A percentile compares a stretch with the other conserved stretches of the same genome.
Evolutionary conservation across 1,140 invertebrate genomes (phyloP).

Genomic region (Calliopsis andreniformis): DNA sequence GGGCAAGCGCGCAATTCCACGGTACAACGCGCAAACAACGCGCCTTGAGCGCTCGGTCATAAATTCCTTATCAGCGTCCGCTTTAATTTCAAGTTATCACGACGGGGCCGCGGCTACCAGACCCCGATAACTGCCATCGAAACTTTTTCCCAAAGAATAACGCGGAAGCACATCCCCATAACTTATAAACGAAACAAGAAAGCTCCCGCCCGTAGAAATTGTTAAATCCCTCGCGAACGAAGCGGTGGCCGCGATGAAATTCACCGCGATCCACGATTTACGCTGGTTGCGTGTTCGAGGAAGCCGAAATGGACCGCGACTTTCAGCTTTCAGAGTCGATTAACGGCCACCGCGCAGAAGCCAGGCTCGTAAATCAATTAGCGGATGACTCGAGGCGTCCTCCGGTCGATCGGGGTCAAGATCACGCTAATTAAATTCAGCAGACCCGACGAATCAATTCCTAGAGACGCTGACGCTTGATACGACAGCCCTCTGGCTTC

Average conservation of each 20-base stretch:
- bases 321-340: not conserved
- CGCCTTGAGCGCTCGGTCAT: constrained; percentile 21
- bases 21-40: constrained; percentile 2
- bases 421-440: constrained; percentile 18
- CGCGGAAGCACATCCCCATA: not conserved
- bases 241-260: too few species aligned
- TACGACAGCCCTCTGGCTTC: too few species aligned
- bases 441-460: not conserved
- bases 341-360: not conserved
- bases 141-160: constrained; percentile 28
- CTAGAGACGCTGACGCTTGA: not conserved
- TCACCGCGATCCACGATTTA: too few species aligned
- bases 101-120: not conserved
- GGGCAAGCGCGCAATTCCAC: constrained; percentile 1
- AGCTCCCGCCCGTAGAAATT: not conserved
- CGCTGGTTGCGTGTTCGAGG: too few species aligned
- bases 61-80: constrained; percentile 42
- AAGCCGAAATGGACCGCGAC: not conserved
- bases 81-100: constrained; percentile 41
- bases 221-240: too few species aligned
- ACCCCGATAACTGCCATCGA: constrained; percentile 17
- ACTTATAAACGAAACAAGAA: not conserved
- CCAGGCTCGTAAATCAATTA: constrained; percentile 16
- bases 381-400: not conserved
- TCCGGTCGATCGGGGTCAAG: not conserved